Percentiles rank a stretch among this genome's conserved stretches.
phyloP scores from a whole-genome alignment of 2,113 vertebrate species.

The Callionymus lyra region DNA sequence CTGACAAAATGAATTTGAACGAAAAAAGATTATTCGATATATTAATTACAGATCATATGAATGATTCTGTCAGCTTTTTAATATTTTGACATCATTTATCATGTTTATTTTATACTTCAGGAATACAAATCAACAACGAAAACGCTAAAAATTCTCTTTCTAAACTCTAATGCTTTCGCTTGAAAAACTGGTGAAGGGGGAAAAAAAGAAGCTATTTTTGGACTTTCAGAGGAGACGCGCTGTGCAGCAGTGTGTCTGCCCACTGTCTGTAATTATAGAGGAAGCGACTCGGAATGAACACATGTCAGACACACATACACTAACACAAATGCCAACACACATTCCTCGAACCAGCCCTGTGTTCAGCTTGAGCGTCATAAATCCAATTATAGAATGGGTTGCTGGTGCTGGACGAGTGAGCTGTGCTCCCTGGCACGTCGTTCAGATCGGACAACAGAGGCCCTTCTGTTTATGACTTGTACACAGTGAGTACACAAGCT shows the following conservation, averaged over 20 bases:
- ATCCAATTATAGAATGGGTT: conserved; percentile 42
- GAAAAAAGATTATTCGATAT: too few relatives aligned
- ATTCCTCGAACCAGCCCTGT: conserved; percentile 34
- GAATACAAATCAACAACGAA: too few relatives aligned
- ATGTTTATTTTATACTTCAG: too few relatives aligned
- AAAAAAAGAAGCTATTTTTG: conserved; percentile 16
- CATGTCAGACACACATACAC: conserved; percentile 16
- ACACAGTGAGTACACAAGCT: not conserved
- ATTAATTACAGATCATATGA: too few relatives aligned
- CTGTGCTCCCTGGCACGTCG: conserved; percentile 36
- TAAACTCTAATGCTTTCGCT: too few relatives aligned
- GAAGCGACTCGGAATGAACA: conserved; percentile 13
- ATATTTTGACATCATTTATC: too few relatives aligned
- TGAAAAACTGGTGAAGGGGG: not conserved
- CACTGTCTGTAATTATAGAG: conserved; percentile 27
- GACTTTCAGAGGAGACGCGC: conserved; percentile 5
- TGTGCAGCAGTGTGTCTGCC: conserved; percentile 14
- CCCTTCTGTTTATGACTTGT: conserved; percentile 33
- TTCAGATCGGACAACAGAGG: conserved; percentile 28
- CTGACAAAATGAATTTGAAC: too few relatives aligned
- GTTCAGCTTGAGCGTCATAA: conserved; percentile 38
- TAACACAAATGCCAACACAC: conserved; percentile 22
- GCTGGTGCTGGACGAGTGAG: conserved; percentile 32
- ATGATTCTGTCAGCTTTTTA: too few relatives aligned
- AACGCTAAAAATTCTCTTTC: too few relatives aligned